Conservation (phyloP, 2,113 vertebrate species). For the Sorex araneus region DNA sequence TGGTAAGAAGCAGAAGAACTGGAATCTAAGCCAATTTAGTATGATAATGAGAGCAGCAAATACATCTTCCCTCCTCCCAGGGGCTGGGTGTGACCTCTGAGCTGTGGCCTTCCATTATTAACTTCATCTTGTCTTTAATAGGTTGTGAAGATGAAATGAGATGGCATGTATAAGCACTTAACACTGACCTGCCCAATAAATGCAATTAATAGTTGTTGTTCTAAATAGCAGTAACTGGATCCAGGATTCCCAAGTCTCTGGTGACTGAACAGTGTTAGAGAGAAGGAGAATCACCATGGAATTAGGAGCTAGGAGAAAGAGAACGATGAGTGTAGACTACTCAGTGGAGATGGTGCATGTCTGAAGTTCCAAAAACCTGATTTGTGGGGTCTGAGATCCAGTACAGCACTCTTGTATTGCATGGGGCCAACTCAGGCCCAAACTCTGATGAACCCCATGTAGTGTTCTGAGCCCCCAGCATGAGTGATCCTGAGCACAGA, state of each 20-base stretch:
- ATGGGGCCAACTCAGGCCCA: too few species aligned
- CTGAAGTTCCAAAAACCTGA: not conserved
- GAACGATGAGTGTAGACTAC: too few species aligned
- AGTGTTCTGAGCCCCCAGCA: too few species aligned
- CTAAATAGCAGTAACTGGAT: not conserved
- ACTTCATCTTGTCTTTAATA: not conserved
- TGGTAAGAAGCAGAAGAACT: not conserved
- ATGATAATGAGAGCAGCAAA: not conserved
- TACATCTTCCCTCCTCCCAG: not conserved
- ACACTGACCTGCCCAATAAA: slow-evolving; percentile 11
- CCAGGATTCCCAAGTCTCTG: not conserved
- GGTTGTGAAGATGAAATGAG: slow-evolving; percentile 11
- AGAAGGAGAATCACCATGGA: not conserved
- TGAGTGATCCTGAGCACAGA: too few species aligned
- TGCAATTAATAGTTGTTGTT: not conserved
- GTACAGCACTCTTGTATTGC: too few species aligned
- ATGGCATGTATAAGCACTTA: not conserved
- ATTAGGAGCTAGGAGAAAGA: not conserved
- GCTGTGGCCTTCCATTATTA: not conserved
- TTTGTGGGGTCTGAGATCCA: not conserved
- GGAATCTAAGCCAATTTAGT: not conserved
- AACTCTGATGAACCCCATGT: too few species aligned
- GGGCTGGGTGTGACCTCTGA: not conserved
- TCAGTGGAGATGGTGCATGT: not conserved
- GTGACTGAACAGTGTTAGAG: not conserved